These are phyloP conservation scores for Poeciliopsis paucimaculata DNA, from an alignment of 2,797 vertebrate species.

Conservation along the genomic window DNA sequence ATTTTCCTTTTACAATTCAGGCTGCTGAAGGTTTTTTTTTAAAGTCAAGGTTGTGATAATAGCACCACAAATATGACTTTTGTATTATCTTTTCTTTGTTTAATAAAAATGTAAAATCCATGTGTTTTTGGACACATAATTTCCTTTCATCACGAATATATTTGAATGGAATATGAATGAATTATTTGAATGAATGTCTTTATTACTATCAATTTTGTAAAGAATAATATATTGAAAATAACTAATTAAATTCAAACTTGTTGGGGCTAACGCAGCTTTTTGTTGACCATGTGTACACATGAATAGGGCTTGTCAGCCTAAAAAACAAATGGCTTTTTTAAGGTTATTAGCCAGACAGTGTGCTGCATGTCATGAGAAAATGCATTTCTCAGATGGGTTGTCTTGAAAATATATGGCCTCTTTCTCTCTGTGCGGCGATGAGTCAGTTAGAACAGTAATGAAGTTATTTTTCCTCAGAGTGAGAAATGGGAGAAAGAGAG, in stretches of 20 bases:
- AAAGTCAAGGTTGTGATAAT: background rate
- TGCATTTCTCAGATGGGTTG: conserved; percentile 73
- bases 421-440: conserved; percentile 68
- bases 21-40: background rate
- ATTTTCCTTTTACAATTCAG: no score
- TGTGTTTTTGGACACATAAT: background rate
- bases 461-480: conserved; percentile 82
- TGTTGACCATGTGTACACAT: conserved; percentile 10
- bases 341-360: conserved; percentile 57
- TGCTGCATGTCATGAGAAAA: conserved; percentile 61
- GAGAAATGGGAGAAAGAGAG: conserved; percentile 79
- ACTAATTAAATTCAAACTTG: conserved; percentile 9
- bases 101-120: background rate
- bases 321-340: conserved; percentile 48
- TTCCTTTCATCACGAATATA: conserved; percentile 4
- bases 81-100: background rate
- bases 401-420: conserved; percentile 78
- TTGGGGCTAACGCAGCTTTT: conserved; percentile 22
- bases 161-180: conserved; percentile 1
- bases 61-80: background rate
- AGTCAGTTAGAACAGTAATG: conserved; percentile 81
- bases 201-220: conserved; percentile 14
- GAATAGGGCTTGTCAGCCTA: conserved; percentile 14
- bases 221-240: conserved; percentile 8
- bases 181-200: conserved; percentile 6